phyloP scores from a whole-genome alignment of 2,797 vertebrate genomes.

The Mormyrus proboscirostris region DNA sequence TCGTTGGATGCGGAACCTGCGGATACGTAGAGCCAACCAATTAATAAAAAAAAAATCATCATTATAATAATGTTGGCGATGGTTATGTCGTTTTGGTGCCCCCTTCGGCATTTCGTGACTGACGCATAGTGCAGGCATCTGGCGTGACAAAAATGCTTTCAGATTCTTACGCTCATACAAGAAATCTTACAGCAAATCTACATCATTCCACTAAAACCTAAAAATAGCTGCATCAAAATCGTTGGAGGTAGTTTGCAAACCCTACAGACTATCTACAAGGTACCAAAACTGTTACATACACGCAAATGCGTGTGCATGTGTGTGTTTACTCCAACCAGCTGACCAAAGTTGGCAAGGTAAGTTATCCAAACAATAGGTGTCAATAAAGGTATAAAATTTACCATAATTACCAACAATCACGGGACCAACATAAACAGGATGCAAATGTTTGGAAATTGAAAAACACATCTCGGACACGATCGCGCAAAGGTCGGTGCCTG shows the following conservation, averaged over 20 bases:
- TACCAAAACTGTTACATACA: not conserved
- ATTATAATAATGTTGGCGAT: not conserved
- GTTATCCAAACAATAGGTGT: not conserved
- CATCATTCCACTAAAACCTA: not conserved
- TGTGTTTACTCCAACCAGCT: not conserved
- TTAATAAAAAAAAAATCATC: not conserved
- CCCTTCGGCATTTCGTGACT: not conserved
- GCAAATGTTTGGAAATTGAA: not conserved
- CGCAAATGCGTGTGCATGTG: not conserved
- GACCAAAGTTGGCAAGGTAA: not conserved
- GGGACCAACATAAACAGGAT: conserved; percentile 16
- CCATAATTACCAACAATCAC: not conserved
- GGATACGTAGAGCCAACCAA: not conserved
- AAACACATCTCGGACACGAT: not conserved
- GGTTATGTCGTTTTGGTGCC: not conserved
- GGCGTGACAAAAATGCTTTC: not conserved
- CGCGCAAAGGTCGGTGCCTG: not conserved
- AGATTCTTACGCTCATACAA: not conserved
- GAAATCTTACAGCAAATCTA: not conserved
- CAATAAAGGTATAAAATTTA: not conserved
- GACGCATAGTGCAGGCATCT: not conserved
- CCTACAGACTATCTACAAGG: not conserved
- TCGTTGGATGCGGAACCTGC: not conserved
- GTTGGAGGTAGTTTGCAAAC: not conserved
- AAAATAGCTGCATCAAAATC: not conserved